Evolutionary conservation across 1,140 invertebrate genomes (phyloP), one percentile per base, ranked within the genome.

Genomic region (Drosophila ironensis): DNA sequence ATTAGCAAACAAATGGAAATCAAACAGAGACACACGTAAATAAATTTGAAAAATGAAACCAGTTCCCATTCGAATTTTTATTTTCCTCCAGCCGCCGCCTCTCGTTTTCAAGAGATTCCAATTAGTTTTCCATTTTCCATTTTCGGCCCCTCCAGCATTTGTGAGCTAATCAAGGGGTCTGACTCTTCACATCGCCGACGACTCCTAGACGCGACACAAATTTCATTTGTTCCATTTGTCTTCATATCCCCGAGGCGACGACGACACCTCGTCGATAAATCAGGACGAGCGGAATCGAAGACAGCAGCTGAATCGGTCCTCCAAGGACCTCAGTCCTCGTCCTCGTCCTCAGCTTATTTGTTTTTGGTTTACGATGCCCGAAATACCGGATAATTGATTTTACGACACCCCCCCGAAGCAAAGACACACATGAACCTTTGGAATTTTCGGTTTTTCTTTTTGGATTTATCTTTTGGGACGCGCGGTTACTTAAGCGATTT

Each of bases 311-410:
- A 16, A 40, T 25, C 25, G 17, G 50, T 48, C 42, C 28, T 52
- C 28, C 33, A 60, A 51, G 52, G 51, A 40, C 17, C 48, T 47
- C n/a, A n/a, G n/a, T n/a, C n/a, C n/a, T n/a, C n/a, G n/a, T n/a
- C n/a, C n/a, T n/a, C n/a, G n/a, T n/a, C 45, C 52, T 6, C 30
- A 0, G 61, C 52, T 53, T 59, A 72, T 77, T 82, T 82, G 68
- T 84, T 72, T 56, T 40, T 37, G 53, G 50, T 70, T 70, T 66
- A 61, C 69, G 53, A 52, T 51, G 59, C 53, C 48, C 38, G 53
- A 84, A 84, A 84, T 84, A 52, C 57, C 56, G 41, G 44, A 57
- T 82, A 80, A 82, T 77, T 76, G 74, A 75, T 84, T 84, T 59
- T 84, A 57, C 63, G 46, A 59, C 53, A 59, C 35, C 37, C 25